phyloP scores from a whole-genome alignment of 2,888 invertebrate genomes.

The Nasonovia ribisnigri region DNA sequence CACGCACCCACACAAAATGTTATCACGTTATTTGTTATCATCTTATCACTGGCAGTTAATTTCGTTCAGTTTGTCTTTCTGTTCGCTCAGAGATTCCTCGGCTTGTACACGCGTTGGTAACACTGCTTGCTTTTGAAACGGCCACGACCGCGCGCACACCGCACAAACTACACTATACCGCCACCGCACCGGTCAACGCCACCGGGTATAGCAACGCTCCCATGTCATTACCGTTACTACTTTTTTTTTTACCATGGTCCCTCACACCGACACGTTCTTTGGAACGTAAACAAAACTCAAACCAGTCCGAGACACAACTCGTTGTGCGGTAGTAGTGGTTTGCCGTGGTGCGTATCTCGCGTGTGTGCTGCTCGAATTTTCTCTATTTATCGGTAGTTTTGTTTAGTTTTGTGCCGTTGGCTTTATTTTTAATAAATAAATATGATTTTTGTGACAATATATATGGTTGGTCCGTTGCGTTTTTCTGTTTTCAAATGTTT shows the following conservation, averaged over 20 bases:
- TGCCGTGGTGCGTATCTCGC: not conserved
- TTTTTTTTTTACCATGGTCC: slow-evolving; percentile 34
- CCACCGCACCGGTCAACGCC: slow-evolving; percentile 51
- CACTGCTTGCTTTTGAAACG: slow-evolving; percentile 21
- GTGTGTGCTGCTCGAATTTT: not conserved
- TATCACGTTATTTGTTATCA: not conserved
- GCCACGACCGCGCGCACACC: slow-evolving; percentile 39
- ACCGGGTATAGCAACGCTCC: slow-evolving; percentile 58
- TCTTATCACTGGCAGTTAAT: not conserved
- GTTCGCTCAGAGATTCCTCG: not conserved
- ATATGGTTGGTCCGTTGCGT: not conserved
- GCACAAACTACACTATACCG: not conserved
- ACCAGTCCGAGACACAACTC: slow-evolving; percentile 61
- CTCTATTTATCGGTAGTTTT: not conserved
- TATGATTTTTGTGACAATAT: no score
- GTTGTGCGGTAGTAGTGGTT: not conserved
- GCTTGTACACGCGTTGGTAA: not conserved
- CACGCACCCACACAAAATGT: not conserved
- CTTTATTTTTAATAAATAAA: not conserved
- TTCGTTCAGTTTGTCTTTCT: not conserved
- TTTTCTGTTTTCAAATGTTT: not conserved
- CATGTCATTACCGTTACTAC: slow-evolving; percentile 63
- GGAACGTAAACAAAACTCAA: slow-evolving; percentile 61
- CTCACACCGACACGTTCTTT: slow-evolving; percentile 49
- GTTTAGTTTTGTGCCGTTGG: not conserved